phyloP scores from a whole-genome alignment of 2,797 vertebrate species.

The Chromis chromis region DNA sequence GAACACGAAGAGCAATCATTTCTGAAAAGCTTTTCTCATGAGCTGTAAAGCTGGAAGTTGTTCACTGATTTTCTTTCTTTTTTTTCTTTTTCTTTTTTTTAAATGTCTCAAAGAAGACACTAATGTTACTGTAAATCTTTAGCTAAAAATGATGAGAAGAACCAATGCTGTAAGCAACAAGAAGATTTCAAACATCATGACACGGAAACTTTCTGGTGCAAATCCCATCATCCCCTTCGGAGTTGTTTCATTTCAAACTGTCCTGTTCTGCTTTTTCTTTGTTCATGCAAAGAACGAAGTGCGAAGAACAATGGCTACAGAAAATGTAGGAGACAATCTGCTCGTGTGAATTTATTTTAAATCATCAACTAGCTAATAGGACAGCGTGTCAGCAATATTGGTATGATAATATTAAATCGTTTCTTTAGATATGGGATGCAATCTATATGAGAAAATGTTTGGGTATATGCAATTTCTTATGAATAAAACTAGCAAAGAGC shows the following conservation, averaged over 20 bases:
- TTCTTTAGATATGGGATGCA: slow-evolving; percentile 86
- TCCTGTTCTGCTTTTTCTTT: slow-evolving; percentile 63
- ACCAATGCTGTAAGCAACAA: slow-evolving; percentile 78
- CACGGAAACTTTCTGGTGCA: slow-evolving; percentile 93
- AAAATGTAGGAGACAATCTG: slow-evolving; percentile 85
- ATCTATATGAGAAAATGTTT: slow-evolving; percentile 78
- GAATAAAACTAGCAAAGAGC: slow-evolving; percentile 80
- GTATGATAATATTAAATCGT: slow-evolving; percentile 78
- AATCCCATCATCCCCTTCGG: slow-evolving; percentile 82
- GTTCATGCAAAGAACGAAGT: slow-evolving; percentile 37
- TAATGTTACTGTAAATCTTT: slow-evolving; percentile 84
- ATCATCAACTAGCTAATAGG: slow-evolving; percentile 72
- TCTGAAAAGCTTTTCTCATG: slow-evolving; percentile 84
- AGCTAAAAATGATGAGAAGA: slow-evolving; percentile 82
- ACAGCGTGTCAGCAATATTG: slow-evolving; percentile 85
- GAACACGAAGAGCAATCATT: slow-evolving; percentile 80
- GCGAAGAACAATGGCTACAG: slow-evolving; percentile 67
- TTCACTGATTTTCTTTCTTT: slow-evolving; percentile 10
- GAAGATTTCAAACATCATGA: slow-evolving; percentile 91
- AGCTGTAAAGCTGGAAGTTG: slow-evolving; percentile 78
- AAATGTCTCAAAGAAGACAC: slow-evolving; percentile 87
- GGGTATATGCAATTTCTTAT: slow-evolving; percentile 91
- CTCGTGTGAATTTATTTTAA: slow-evolving; percentile 78
- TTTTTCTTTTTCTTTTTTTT: not conserved
- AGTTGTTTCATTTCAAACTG: slow-evolving; percentile 61